Percentiles rank a stretch among this genome's conserved stretches.
Evolutionary conservation across 1,140 invertebrate genomes (phyloP).

Genomic region (Frieseomelitta varia): DNA sequence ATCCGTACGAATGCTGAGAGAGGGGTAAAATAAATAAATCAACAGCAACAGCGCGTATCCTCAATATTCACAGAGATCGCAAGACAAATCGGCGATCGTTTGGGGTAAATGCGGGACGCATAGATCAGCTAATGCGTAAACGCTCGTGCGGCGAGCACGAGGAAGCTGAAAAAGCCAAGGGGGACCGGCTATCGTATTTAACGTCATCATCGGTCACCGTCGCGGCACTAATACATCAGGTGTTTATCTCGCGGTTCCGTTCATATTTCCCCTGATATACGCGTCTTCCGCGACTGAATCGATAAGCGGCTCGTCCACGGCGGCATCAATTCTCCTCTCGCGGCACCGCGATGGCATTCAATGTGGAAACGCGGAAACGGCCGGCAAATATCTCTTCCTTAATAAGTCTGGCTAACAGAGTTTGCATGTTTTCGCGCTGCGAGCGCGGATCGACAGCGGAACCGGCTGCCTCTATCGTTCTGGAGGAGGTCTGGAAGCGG

Average conservation of each 20-base stretch:
- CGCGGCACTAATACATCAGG: constrained; percentile 7
- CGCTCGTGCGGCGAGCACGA: neutral
- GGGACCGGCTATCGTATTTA: neutral
- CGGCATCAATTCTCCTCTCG: constrained; percentile 18
- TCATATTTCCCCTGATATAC: constrained; percentile 38
- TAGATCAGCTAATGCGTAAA: neutral
- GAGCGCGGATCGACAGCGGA: constrained; percentile 43
- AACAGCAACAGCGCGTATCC: neutral
- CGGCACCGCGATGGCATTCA: constrained; percentile 4
- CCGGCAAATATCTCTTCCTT: constrained; percentile 49
- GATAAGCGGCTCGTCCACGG: constrained; percentile 25
- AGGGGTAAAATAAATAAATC: neutral
- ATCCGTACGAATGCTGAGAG: neutral
- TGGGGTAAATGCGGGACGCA: constrained; percentile 14
- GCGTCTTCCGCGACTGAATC: constrained; percentile 12
- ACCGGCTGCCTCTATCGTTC: constrained; percentile 57
- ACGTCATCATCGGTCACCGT: constrained; percentile 29
- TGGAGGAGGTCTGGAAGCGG: constrained; percentile 46
- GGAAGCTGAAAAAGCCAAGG: neutral
- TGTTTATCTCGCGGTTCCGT: constrained; percentile 13
- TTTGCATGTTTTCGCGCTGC: constrained; percentile 47
- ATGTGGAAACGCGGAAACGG: constrained; percentile 56
- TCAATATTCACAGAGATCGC: neutral
- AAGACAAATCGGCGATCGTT: neutral
- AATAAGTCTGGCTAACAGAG: constrained; percentile 51